Evolutionary conservation across 2,113 vertebrate genomes (phyloP).

Genomic region (Stictonetta naevosa): DNA sequence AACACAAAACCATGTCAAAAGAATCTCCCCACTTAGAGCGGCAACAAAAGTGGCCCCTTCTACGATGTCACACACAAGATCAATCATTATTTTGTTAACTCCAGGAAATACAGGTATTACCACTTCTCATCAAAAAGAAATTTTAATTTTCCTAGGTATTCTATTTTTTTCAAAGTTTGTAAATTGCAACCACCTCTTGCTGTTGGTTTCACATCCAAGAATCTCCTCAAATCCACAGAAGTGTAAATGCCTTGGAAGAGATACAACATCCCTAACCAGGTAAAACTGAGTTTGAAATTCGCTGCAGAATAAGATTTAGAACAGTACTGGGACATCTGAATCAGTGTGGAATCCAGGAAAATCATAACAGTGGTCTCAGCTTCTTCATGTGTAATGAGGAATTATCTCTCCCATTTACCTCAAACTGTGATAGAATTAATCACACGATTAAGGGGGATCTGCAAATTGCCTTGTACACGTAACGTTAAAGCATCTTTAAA

Average conservation of each 20-base stretch:
- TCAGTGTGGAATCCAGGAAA: background rate
- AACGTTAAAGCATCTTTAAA: background rate
- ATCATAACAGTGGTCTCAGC: background rate
- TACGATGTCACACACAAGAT: background rate
- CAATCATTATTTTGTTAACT: background rate
- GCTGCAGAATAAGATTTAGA: background rate
- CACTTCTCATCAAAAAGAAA: background rate
- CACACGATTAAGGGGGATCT: slow-evolving; percentile 7
- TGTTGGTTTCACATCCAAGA: background rate
- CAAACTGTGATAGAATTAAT: slow-evolving; percentile 47
- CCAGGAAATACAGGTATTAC: slow-evolving; percentile 17
- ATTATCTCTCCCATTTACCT: slow-evolving; percentile 18
- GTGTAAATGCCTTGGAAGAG: background rate
- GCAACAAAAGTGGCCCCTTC: background rate
- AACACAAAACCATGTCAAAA: background rate
- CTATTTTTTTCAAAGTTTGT: background rate
- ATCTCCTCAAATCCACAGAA: background rate
- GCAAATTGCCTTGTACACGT: background rate
- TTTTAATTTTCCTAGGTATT: background rate
- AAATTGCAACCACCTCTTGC: background rate
- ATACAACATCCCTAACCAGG: background rate
- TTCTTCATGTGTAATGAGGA: background rate
- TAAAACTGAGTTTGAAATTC: background rate
- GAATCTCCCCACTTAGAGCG: background rate
- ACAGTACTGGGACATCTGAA: background rate